Evolutionary conservation across 1,140 invertebrate species (phyloP), one percentile per base, ranked within the genome.

Genomic region (Tribolium madens): DNA sequence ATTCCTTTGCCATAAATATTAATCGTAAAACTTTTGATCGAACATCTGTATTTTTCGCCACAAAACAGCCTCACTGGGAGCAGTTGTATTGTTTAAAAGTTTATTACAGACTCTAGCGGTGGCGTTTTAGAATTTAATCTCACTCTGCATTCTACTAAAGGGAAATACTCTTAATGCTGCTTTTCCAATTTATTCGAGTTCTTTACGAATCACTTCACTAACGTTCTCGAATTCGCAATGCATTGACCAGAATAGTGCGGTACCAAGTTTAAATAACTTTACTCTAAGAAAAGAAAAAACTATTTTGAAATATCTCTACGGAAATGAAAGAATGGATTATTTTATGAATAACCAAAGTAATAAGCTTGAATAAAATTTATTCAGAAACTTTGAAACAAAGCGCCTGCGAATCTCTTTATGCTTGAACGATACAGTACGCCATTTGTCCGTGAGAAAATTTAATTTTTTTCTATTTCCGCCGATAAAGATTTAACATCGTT

Each of bases 1-100:
- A 15, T 5, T 26, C 21, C 53, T 64, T 36, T 64, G 31, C 12
- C 5, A 33, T 64, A 64, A 64, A 64, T 64, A 64, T 64, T 64
- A 64, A 64, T 18, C 21, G n/a, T 13, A 12, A 10, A 26, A 26
- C 21, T 26, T 26, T 4, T 26, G 3, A 4, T 26, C 21, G 21
- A 5, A 26, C 21, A 26, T 26, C 21, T 26, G 21, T 26, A 26
- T 42, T 42, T 42, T 42, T 42, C 7, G n/a, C 36, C 15, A 50
- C 48, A 10, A 50, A 14, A 50, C 15, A 17, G 6, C 13, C 48
- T 50, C 48, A 50, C 6, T 17, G 15, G 48, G 13, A 50, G 5
- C 48, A 9, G 15, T 14, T 50, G 15, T 17, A 17, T 50, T 50
- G 48, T 50, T 42, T 50, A 50, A 50, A 50, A 50, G 13, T 50